Evolutionary conservation across 2,888 invertebrate species (phyloP).

Genomic region (Aromia moschata): DNA sequence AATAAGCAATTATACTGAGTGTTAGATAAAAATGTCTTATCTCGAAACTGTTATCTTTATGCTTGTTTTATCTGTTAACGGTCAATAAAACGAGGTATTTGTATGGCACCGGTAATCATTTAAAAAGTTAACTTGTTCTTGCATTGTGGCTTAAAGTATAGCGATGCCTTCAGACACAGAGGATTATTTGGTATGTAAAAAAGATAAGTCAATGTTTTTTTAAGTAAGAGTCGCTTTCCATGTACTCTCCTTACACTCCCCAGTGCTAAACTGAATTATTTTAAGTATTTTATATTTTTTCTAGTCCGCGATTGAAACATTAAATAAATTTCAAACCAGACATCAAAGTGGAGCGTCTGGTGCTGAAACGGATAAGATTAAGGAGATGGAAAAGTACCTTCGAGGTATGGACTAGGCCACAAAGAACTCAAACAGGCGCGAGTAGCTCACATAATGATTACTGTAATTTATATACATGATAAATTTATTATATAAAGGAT

Average conservation of each 20-base stretch:
- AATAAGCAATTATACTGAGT: too few species aligned
- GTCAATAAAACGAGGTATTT: too few species aligned
- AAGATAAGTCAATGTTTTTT: neutral
- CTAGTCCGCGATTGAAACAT: constrained; percentile 18
- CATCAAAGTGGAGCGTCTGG: neutral
- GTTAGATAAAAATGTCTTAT: too few species aligned
- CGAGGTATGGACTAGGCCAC: constrained; percentile 1
- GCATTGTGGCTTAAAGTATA: too few species aligned
- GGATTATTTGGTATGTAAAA: constrained; percentile 66
- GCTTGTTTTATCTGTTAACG: too few species aligned
- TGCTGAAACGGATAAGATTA: neutral
- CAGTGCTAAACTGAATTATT: too few species aligned
- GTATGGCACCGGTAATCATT: too few species aligned
- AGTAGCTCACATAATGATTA: too few species aligned
- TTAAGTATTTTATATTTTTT: too few species aligned
- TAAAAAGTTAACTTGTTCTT: too few species aligned
- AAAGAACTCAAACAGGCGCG: too few species aligned
- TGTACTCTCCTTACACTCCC: neutral
- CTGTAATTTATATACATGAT: neutral
- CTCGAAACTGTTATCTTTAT: too few species aligned
- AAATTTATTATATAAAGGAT: neutral
- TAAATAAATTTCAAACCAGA: constrained; percentile 10
- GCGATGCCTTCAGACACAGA: constrained; percentile 78
- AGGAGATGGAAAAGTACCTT: neutral
- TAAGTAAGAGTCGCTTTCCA: neutral